These are phyloP conservation scores for Rana temporaria DNA, from an alignment of 2,113 vertebrate genomes.

Conservation along the genomic window DNA sequence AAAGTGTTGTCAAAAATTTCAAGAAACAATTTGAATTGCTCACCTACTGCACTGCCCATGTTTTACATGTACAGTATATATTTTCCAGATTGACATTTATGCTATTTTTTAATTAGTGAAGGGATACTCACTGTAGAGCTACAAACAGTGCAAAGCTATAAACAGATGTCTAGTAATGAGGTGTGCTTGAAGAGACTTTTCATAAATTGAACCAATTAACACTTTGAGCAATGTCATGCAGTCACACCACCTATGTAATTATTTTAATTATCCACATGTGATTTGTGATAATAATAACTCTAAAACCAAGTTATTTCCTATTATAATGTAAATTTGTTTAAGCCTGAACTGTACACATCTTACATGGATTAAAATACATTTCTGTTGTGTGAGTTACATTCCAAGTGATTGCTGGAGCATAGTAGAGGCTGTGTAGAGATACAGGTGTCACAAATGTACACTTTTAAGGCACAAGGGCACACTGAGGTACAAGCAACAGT, in stretches of 20 bases:
- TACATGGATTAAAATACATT: no score
- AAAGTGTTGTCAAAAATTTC: no score
- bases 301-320: background rate
- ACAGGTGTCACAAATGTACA: no score
- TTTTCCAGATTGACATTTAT: constrained; percentile 13
- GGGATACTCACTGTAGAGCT: constrained; percentile 32
- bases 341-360: no score
- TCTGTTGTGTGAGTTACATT: no score
- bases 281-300: constrained; percentile 31
- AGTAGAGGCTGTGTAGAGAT: no score
- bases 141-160: constrained; percentile 41
- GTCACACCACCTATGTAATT: constrained; percentile 51
- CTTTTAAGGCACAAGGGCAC: no score
- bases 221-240: constrained; percentile 51
- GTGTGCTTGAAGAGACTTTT: constrained; percentile 41
- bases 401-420: no score
- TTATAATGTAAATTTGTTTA: no score
- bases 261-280: constrained; percentile 48
- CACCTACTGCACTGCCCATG: background rate
- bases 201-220: constrained; percentile 53
- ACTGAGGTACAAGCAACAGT: no score
- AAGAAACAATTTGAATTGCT: no score
- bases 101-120: constrained; percentile 26
- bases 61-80: background rate
- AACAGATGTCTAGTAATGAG: constrained; percentile 46